These are phyloP conservation scores for Ryuthela nishihirai DNA, from an alignment of 2,888 invertebrate genomes.

Conservation along the genomic window DNA sequence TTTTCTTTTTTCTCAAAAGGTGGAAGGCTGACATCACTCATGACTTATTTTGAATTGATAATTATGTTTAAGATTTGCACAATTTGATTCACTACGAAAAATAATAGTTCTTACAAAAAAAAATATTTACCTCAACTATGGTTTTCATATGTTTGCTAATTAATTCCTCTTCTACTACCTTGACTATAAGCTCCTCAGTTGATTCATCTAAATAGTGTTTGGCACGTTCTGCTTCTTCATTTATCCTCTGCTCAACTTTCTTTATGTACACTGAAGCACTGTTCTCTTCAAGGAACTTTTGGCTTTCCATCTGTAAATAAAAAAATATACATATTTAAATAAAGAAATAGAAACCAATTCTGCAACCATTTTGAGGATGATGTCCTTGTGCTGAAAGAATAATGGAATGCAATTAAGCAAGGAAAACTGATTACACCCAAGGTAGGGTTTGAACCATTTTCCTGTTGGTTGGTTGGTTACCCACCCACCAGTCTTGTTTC, in stretches of 20 bases:
- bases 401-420: too few species aligned
- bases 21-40: too few species aligned
- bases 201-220: slow-evolving; percentile 96
- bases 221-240: slow-evolving; percentile 95
- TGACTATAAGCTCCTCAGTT: slow-evolving; percentile 91
- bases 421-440: too few species aligned
- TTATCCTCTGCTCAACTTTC: slow-evolving; percentile 94
- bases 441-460: too few species aligned
- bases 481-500: too few species aligned
- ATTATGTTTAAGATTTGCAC: background rate
- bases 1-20: too few species aligned
- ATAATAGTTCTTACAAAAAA: too few species aligned
- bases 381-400: too few species aligned
- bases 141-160: slow-evolving; percentile 99
- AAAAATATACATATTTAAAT: background rate
- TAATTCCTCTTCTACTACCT: slow-evolving; percentile 95
- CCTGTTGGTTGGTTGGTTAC: too few species aligned
- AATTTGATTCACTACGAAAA: background rate
- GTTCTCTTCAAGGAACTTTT: slow-evolving; percentile 96
- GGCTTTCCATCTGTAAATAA: slow-evolving; percentile 68
- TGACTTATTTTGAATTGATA: background rate
- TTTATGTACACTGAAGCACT: slow-evolving; percentile 98
- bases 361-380: too few species aligned
- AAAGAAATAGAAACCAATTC: too few species aligned
- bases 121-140: slow-evolving; percentile 63